These are phyloP conservation scores for Alligator sinensis DNA, from an alignment of 2,113 vertebrate genomes.

Conservation along the genomic window DNA sequence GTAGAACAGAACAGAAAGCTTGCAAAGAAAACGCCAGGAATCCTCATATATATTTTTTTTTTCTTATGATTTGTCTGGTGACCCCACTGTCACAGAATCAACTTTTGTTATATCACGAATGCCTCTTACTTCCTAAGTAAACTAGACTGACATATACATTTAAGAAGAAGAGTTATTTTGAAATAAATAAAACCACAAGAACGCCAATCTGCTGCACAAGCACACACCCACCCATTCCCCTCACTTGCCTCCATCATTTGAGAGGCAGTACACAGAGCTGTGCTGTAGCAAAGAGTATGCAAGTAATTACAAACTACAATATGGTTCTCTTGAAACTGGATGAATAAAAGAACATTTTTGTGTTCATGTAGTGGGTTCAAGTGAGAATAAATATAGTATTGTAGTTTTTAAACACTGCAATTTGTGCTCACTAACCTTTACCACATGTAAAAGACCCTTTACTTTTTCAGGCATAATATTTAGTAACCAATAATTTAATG, in stretches of 20 bases:
- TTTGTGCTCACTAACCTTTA: constrained; percentile 74
- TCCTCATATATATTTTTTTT: neutral
- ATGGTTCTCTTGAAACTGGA: constrained; percentile 68
- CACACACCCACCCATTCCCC: neutral
- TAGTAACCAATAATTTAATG: constrained; percentile 82
- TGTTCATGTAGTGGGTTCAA: constrained; percentile 70
- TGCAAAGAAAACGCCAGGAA: neutral
- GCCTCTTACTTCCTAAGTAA: constrained; percentile 10
- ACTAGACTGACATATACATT: neutral
- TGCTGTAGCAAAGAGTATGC: constrained; percentile 45
- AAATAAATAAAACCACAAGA: constrained; percentile 27
- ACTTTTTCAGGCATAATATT: constrained; percentile 76
- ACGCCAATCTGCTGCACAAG: constrained; percentile 14
- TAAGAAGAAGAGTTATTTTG: constrained; percentile 37
- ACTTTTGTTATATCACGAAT: neutral
- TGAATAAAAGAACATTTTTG: constrained; percentile 74
- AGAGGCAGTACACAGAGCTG: constrained; percentile 24
- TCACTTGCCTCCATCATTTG: neutral
- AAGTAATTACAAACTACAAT: constrained; percentile 75
- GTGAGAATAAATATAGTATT: constrained; percentile 77
- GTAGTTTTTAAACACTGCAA: constrained; percentile 72
- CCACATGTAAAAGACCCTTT: constrained; percentile 73
- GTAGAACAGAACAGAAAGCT: neutral
- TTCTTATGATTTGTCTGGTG: neutral
- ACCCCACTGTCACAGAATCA: too few species aligned